phyloP scores from a whole-genome alignment of 2,797 vertebrate genomes.

The Ceyx erithaca region DNA sequence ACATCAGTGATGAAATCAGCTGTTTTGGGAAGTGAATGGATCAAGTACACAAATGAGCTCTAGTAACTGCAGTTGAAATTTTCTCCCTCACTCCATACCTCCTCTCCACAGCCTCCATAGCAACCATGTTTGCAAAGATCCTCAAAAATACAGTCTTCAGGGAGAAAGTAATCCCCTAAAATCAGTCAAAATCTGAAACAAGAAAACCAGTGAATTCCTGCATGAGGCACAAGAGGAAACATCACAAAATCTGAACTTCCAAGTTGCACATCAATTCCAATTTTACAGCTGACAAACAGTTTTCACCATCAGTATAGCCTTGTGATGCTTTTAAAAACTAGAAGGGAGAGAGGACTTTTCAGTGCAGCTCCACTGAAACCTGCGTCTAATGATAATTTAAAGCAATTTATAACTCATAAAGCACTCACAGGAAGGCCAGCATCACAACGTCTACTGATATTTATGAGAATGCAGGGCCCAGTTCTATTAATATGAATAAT shows the following conservation, averaged over 20 bases:
- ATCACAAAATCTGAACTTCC: neutral
- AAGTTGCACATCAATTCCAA: neutral
- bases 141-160: constrained; percentile 5
- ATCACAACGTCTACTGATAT: constrained; percentile 12
- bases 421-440: neutral
- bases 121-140: constrained; percentile 22
- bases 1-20: neutral
- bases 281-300: constrained; percentile 17
- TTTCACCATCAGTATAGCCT: neutral
- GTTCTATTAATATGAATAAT: constrained; percentile 28
- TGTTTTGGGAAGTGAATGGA: neutral
- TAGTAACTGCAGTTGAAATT: neutral
- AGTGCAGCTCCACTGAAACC: neutral
- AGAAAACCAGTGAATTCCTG: neutral
- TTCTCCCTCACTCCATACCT: neutral
- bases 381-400: constrained; percentile 12
- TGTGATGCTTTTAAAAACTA: constrained; percentile 4
- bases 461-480: constrained; percentile 7
- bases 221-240: neutral
- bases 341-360: neutral
- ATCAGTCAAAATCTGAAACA: neutral
- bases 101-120: constrained; percentile 49
- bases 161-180: constrained; percentile 3
- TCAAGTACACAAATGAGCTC: neutral
- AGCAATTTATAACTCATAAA: constrained; percentile 47